Evolutionary conservation across 1,140 invertebrate species (phyloP).

Genomic region (Eumeta japonica): DNA sequence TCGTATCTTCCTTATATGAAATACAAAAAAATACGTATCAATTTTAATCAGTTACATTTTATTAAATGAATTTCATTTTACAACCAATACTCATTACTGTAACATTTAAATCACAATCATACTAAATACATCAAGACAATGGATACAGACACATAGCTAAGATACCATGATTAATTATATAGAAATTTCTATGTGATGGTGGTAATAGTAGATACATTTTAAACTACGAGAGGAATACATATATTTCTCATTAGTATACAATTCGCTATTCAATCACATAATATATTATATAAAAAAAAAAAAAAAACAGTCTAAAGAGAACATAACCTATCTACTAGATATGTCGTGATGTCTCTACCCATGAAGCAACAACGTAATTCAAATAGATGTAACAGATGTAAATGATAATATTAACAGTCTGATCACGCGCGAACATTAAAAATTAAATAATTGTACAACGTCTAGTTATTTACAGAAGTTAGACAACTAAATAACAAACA

Average conservation of each 20-base stretch:
- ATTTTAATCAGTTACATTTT: constrained; percentile 48
- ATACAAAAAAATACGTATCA: no score
- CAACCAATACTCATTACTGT: constrained; percentile 50
- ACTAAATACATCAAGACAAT: constrained; percentile 31
- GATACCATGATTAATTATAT: no score
- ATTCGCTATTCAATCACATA: constrained; percentile 18
- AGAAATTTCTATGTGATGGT: no score
- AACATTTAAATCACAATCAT: constrained; percentile 52
- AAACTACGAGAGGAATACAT: constrained; percentile 24
- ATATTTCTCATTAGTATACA: constrained; percentile 6
- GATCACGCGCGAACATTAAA: constrained; percentile 55
- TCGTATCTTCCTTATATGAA: no score
- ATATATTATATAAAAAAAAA: constrained; percentile 18
- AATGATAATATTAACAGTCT: constrained; percentile 55
- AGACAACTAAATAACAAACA: constrained; percentile 57
- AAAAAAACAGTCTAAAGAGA: constrained; percentile 28
- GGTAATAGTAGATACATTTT: no score
- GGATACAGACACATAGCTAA: constrained; percentile 48
- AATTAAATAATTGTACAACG: constrained; percentile 54
- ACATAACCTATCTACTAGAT: constrained; percentile 29
- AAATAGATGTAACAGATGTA: constrained; percentile 51
- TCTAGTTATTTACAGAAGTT: constrained; percentile 56
- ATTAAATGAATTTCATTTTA: constrained; percentile 54
- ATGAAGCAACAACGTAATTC: constrained; percentile 39
- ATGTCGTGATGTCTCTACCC: constrained; percentile 35